A percentile compares a stretch with the other conserved stretches of the same genome.
Evolutionary conservation across 2,888 invertebrate species (phyloP).

Genomic region (Cantharis rufa): DNA sequence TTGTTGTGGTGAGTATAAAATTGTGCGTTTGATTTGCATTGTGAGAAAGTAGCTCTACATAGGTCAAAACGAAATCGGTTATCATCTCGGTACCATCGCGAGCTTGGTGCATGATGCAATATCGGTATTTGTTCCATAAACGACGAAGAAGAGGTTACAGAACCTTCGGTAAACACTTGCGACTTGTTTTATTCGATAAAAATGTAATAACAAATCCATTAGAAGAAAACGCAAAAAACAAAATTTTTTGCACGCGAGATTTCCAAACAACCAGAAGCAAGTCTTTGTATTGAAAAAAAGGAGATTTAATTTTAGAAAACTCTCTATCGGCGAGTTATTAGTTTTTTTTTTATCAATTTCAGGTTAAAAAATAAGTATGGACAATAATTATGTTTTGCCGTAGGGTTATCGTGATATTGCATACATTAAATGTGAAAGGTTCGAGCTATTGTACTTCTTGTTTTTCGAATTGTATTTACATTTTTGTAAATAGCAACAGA

Average conservation of each 20-base stretch:
- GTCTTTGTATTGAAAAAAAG: not conserved
- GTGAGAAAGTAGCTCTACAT: conserved; percentile 25
- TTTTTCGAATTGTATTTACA: not conserved
- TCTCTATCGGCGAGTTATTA: not conserved
- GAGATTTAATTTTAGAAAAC: not conserved
- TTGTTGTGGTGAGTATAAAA: not conserved
- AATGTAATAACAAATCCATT: not conserved
- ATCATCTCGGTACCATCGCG: conserved; percentile 22
- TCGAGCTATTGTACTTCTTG: not conserved
- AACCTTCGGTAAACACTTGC: conserved; percentile 1
- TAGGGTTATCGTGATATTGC: conserved; percentile 3
- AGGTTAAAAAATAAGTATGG: conserved; percentile 1
- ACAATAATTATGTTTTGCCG: not conserved
- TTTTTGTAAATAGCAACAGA: not conserved
- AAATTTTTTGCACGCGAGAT: not conserved
- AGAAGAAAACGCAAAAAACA: not conserved
- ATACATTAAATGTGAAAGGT: not conserved
- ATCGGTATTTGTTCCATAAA: not conserved
- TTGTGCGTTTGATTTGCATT: not conserved
- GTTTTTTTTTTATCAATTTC: not conserved
- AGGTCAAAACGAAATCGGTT: conserved; percentile 23
- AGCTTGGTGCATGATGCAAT: conserved; percentile 25
- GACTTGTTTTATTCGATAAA: not conserved
- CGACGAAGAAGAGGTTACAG: conserved; percentile 10
- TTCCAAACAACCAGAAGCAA: not conserved